A percentile compares a stretch with the other conserved stretches of the same genome.
phyloP scores from a whole-genome alignment of 2,113 vertebrate species.

The Aphyosemion australe region DNA sequence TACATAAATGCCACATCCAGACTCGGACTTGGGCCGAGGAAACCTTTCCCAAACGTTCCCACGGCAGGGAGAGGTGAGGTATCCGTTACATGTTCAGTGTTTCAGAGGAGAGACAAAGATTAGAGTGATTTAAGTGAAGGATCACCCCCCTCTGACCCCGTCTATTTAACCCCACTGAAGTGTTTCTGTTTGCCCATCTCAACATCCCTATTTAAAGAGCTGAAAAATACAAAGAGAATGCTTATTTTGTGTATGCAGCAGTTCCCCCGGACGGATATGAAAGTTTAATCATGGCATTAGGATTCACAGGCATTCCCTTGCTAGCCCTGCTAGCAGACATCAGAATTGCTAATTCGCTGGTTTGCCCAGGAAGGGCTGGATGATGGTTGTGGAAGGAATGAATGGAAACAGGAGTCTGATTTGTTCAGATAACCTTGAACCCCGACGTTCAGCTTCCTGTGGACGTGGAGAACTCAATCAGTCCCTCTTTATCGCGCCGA shows the following conservation, averaged over 20 bases:
- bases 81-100: conserved; percentile 13
- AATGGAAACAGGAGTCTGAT: conserved; percentile 76
- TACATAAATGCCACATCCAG: conserved; percentile 75
- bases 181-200: conserved; percentile 53
- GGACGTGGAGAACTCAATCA: conserved; percentile 66
- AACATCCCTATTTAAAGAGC: conserved; percentile 54
- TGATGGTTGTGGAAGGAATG: conserved; percentile 65
- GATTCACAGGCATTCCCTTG: conserved; percentile 73
- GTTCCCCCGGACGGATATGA: conserved; percentile 68
- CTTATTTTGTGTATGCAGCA: conserved; percentile 74
- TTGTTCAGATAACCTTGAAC: conserved; percentile 78
- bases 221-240: conserved; percentile 69
- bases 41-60: conserved; percentile 37
- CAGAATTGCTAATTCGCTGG: conserved; percentile 76
- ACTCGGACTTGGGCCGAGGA: conserved; percentile 51
- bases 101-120: conserved; percentile 37
- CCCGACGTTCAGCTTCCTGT: conserved; percentile 61
- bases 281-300: conserved; percentile 79
- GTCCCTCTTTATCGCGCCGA: conserved; percentile 67
- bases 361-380: conserved; percentile 61
- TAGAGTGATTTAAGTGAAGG: conserved; percentile 28
- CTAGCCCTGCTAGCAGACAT: conserved; percentile 74
- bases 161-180: conserved; percentile 66
- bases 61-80: conserved; percentile 5
- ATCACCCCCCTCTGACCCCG: conserved; percentile 17